Evolutionary conservation across 2,797 vertebrate species (phyloP).

Genomic region (Orestias chungarensis): DNA sequence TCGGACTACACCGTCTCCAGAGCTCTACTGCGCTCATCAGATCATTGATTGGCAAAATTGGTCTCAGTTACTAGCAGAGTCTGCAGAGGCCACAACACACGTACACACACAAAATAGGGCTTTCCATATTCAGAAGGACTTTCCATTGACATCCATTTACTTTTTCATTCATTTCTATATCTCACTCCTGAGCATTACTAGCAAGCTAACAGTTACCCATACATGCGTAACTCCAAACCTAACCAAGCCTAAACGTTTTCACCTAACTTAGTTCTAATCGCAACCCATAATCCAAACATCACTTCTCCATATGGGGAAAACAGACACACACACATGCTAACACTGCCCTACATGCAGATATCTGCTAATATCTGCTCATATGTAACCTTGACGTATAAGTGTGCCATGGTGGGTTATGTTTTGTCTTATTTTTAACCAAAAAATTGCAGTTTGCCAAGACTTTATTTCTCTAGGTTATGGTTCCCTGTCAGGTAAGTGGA

Average conservation of each 20-base stretch:
- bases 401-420: not conserved
- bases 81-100: constrained; percentile 56
- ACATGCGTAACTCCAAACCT: no score
- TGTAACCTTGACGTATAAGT: constrained; percentile 55
- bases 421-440: not conserved
- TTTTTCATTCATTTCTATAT: no score
- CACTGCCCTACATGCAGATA: constrained; percentile 23
- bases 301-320: no score
- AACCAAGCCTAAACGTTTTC: no score
- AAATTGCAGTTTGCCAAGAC: not conserved
- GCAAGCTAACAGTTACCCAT: no score
- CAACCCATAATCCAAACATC: no score
- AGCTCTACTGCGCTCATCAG: constrained; percentile 59
- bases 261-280: no score
- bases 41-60: constrained; percentile 66
- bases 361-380: constrained; percentile 42
- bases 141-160: no score
- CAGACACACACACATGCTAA: not conserved
- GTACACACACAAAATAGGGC: constrained; percentile 21
- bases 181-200: no score
- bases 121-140: no score
- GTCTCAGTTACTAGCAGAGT: constrained; percentile 61
- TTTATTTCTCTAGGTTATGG: not conserved
- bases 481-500: not conserved
- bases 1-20: constrained; percentile 55